Evolutionary conservation across 2,888 invertebrate genomes (phyloP), one percentile per base, ranked within the genome.

Genomic region (Lymantria monacha): DNA sequence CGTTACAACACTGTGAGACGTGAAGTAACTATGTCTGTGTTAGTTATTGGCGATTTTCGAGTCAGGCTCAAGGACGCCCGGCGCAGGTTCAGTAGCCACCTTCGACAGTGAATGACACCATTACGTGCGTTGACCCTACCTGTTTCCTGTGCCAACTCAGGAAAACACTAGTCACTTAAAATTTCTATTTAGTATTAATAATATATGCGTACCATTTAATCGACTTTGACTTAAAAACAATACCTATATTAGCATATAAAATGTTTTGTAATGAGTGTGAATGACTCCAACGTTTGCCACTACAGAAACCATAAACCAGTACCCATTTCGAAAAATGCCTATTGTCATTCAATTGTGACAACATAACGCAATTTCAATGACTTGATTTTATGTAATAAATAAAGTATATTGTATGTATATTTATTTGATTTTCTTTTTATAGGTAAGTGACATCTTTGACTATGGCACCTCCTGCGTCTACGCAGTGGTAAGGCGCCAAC

Each of bases 1-100:
- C 66, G 65, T 73, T 72, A 69, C 68, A 62, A 63, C 64, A 55
- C 61, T 56, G 60, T 54, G 54, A 69, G 67, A 71, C 66, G 61
- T 67, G 57, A 62, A 68, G 62, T 54, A 63, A 60, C 57, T 51
- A 60, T 45, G 57, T 66, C 61, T 72, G 69, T 82, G 77, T 79
- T 82, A 70, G 78, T 74, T 79, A 78, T 82, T 83, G 84, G 79
- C 82, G 69, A 87, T 80, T 86, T 88, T 69, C 74, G 81, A 76
- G 80, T 76, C 72, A 62, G 70, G 70, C 80, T 84, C 91, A 92
- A 92, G 92, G 91, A 88, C 91, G 75, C 74, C 87, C 76, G 72
- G 81, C 79, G 70, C 70, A 83, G 79, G 91, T 90, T 90, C 87
- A 83, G 88, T 85, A 84, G 83, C 87, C 87, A 85, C 84, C 82